Evolutionary conservation across 2,888 invertebrate species (phyloP).

Genomic region (Brachyopa scutellaris): DNA sequence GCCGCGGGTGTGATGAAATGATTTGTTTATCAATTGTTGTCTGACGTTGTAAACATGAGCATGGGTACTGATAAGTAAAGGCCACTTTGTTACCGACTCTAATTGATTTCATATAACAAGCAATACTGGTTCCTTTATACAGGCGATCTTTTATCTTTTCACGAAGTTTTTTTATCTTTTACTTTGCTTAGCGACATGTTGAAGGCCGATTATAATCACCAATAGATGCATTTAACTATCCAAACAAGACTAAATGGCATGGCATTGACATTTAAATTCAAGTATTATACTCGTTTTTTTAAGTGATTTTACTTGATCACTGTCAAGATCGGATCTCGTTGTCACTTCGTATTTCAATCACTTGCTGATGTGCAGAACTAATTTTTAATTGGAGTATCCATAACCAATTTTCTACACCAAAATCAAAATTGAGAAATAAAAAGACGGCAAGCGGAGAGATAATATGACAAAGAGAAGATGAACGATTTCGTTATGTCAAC

Average conservation of each 20-base stretch:
- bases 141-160: neutral
- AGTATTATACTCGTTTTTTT: no score
- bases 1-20: neutral
- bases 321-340: slow-evolving; percentile 2
- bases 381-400: neutral
- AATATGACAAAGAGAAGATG: neutral
- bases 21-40: neutral
- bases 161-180: neutral
- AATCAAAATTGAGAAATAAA: slow-evolving; percentile 41
- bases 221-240: slow-evolving; percentile 16
- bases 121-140: neutral
- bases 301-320: neutral
- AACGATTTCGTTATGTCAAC: slow-evolving; percentile 48
- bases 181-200: no score
- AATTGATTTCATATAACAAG: neutral
- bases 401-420: neutral
- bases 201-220: slow-evolving; percentile 12
- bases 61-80: neutral
- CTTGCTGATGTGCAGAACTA: neutral
- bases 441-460: slow-evolving; percentile 5
- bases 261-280: slow-evolving; percentile 36
- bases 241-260: slow-evolving; percentile 23
- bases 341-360: slow-evolving; percentile 2
- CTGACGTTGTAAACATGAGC: neutral
- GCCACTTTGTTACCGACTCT: neutral